These are phyloP conservation scores for Leontocebus nigricollis DNA, from an alignment of 2,797 vertebrate species.

Conservation along the genomic window DNA sequence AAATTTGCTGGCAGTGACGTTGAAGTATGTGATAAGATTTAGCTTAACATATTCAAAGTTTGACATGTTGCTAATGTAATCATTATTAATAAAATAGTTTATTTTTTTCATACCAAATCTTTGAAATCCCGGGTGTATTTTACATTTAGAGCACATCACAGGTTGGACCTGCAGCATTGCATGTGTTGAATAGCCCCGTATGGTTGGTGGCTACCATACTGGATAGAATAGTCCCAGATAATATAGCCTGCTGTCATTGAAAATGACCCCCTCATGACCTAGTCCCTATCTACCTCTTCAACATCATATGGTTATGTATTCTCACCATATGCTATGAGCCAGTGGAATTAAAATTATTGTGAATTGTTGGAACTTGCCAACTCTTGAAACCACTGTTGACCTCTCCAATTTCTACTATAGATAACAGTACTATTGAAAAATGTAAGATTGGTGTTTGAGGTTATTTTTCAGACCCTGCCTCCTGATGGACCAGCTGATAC, in stretches of 20 bases:
- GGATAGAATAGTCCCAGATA: neutral
- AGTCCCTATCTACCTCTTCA: neutral
- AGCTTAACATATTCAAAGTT: neutral
- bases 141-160: neutral
- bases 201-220: neutral
- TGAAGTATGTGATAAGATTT: neutral
- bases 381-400: too few species aligned
- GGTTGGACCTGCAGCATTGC: neutral
- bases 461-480: too few species aligned
- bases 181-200: neutral
- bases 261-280: too few species aligned
- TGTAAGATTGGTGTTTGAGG: too few species aligned
- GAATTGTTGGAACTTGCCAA: neutral
- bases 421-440: too few species aligned
- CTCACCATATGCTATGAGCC: too few species aligned
- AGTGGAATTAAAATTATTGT: neutral
- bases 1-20: rapidly evolving
- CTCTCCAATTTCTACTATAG: too few species aligned
- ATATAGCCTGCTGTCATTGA: neutral
- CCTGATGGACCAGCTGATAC: too few species aligned
- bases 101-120: neutral
- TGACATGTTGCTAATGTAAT: neutral
- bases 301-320: neutral
- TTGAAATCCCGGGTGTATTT: neutral
- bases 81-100: neutral